A percentile compares a stretch with the other conserved stretches of the same genome.
phyloP scores from a whole-genome alignment of 2,113 vertebrate species.

The Sorex araneus region DNA sequence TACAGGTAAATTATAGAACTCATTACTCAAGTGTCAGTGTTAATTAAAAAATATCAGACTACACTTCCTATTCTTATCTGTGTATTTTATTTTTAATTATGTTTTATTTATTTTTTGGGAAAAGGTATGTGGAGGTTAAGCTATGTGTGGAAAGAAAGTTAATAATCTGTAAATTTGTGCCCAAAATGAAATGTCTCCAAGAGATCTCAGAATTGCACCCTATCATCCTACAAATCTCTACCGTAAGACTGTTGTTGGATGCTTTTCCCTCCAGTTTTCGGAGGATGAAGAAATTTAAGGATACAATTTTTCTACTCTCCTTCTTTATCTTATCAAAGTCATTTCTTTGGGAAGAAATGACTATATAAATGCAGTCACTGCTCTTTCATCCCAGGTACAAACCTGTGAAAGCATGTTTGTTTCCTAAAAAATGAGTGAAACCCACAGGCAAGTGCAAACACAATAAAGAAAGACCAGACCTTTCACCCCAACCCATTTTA shows the following conservation, averaged over 20 bases:
- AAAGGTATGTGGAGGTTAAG: neutral
- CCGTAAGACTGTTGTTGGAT: too few relatives aligned
- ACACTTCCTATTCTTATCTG: neutral
- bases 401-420: neutral
- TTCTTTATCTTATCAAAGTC: too few relatives aligned
- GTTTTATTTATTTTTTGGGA: neutral
- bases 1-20: neutral
- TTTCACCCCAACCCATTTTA: neutral
- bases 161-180: neutral
- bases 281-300: too few relatives aligned
- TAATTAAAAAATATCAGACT: neutral
- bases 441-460: conserved; percentile 79
- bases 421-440: conserved; percentile 83
- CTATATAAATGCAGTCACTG: neutral
- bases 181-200: neutral
- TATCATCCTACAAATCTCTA: too few relatives aligned
- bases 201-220: neutral
- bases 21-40: neutral
- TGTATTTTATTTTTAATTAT: neutral
- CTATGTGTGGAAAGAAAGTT: neutral
- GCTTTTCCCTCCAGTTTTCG: too few relatives aligned
- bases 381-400: conserved; percentile 57
- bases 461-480: conserved; percentile 70
- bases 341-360: neutral
- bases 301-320: too few relatives aligned